A percentile compares a stretch with the other conserved stretches of the same genome.
phyloP scores from a whole-genome alignment of 2,888 invertebrate genomes.

The Chrysolina oricalcia region DNA sequence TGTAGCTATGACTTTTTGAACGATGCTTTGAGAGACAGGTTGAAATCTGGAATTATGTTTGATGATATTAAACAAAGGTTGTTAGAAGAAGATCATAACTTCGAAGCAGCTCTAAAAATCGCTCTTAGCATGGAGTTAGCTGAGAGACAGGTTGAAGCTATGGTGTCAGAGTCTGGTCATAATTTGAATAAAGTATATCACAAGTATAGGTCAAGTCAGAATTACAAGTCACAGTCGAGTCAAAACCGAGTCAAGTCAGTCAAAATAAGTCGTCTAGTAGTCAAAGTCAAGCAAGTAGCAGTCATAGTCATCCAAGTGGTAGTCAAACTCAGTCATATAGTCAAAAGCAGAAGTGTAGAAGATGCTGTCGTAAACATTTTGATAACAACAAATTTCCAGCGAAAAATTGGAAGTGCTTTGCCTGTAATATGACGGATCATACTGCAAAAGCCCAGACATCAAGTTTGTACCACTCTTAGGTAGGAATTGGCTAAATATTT shows the following conservation, averaged over 20 bases:
- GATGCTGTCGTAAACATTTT: too few relatives aligned
- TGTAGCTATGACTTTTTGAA: constrained; percentile 54
- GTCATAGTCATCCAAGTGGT: not conserved
- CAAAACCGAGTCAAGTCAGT: not conserved
- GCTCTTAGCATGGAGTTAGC: constrained; percentile 38
- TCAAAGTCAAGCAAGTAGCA: not conserved
- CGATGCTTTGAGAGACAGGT: constrained; percentile 46
- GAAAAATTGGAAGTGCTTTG: too few relatives aligned
- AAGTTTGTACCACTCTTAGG: too few relatives aligned
- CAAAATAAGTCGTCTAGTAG: not conserved
- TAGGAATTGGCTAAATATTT: too few relatives aligned
- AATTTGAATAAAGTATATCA: not conserved
- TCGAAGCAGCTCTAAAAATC: constrained; percentile 17
- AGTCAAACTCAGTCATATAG: not conserved
- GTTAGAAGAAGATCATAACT: constrained; percentile 40
- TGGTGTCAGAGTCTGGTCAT: constrained; percentile 18
- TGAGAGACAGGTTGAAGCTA: constrained; percentile 37
- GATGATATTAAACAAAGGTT: constrained; percentile 49
- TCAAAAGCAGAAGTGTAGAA: not conserved
- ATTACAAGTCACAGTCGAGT: not conserved
- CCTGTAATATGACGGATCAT: too few relatives aligned
- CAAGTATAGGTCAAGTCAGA: not conserved
- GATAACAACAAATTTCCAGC: too few relatives aligned
- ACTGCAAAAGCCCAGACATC: too few relatives aligned
- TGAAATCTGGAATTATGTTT: constrained; percentile 53